Evolutionary conservation across 2,888 invertebrate species (phyloP), one percentile per base, ranked within the genome.

Genomic region (Petrophora chlorosata): DNA sequence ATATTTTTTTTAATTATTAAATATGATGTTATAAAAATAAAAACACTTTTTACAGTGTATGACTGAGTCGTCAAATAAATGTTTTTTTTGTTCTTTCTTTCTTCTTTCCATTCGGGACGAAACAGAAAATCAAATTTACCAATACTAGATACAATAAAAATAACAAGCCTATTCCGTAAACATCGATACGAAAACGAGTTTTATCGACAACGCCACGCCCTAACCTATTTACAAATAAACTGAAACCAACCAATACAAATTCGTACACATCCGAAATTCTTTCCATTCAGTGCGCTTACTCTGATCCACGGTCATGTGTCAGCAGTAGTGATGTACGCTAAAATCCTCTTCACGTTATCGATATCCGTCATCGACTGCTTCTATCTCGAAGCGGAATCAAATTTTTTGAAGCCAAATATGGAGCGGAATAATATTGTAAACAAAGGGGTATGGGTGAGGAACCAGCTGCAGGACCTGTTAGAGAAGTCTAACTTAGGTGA

Each of bases 381-480:
- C 2, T 75, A 54, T 30, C 52, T 82, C 15, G 61, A 67, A 4
- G 63, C 61, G 0, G 73, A 77, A 41, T 12, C 57, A 0, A 74
- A 73, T 26, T 74, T 55, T 34, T 48, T 62, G 0, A 80, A 69
- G 9, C 74, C 79, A 0, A 76, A 65, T 23, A 41, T 76, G 8
- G 84, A 87, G 8, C 61, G 76, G n/a, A 84, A 79, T 39, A 88
- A 81, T 28, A 61, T 83, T 0, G 56, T 88, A 0, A 88, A 85
- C 32, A 86, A 84, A 59, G 80, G 84, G 0, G 57, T 85, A 0
- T 88, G 87, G 88, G 49, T 77, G 0, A 64, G 68, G 0, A 70
- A 60, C 45, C 67, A 66, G 1, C 29, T 47, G 0, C 55, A 59
- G 0, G 62, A 9, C 10, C 8, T 61, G 0, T 56, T 50, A 0